These are phyloP conservation scores for Muschampia plurimacula DNA, from an alignment of 2,888 invertebrate species.

Conservation along the genomic window DNA sequence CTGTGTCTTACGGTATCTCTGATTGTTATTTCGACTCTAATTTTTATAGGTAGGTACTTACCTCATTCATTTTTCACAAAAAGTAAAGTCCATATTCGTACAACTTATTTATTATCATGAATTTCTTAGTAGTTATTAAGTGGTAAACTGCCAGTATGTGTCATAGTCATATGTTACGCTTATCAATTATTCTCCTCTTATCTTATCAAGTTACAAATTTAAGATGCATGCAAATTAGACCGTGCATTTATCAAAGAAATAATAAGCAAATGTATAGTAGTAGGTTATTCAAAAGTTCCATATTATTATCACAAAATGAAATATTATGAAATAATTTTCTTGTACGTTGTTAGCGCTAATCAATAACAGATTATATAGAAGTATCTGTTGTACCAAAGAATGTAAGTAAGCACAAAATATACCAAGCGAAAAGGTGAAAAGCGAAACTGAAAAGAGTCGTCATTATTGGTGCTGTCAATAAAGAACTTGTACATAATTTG, in stretches of 20 bases:
- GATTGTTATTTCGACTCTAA: too few relatives aligned
- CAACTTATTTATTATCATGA: background rate
- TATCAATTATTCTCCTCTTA: constrained; percentile 28
- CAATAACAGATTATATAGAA: too few relatives aligned
- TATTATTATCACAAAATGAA: background rate
- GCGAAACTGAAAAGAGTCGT: too few relatives aligned
- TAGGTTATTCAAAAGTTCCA: constrained; percentile 9
- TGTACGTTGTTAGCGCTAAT: background rate
- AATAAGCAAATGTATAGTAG: constrained; percentile 17
- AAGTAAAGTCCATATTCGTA: background rate
- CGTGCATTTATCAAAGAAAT: constrained; percentile 23
- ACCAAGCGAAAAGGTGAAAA: too few relatives aligned
- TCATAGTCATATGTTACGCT: constrained; percentile 25
- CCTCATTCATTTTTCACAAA: too few relatives aligned
- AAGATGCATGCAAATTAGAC: constrained; percentile 25
- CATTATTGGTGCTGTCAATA: too few relatives aligned
- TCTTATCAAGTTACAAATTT: constrained; percentile 32
- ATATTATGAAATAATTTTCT: background rate
- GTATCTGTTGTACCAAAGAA: too few relatives aligned
- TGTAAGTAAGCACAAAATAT: too few relatives aligned
- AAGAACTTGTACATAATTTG: too few relatives aligned
- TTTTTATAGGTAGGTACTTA: too few relatives aligned
- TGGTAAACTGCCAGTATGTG: background rate
- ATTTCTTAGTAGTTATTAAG: background rate
- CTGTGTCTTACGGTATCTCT: too few relatives aligned